Conservation (phyloP, 2,888 invertebrate species). For the Lymantria monacha region DNA sequence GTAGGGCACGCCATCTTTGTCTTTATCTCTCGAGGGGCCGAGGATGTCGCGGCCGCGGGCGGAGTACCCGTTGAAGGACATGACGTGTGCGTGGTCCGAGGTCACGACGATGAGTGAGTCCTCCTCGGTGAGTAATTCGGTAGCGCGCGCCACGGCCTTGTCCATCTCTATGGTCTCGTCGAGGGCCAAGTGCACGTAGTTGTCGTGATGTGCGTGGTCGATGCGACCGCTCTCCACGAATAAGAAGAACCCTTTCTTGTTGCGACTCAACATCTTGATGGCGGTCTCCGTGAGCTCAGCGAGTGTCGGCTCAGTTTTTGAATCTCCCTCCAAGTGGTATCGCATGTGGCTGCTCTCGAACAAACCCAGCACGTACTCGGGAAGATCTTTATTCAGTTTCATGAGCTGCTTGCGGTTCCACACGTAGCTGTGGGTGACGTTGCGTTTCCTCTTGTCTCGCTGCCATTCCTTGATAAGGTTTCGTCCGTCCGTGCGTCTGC, state of each 20-base stretch:
- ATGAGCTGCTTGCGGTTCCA: slow-evolving; percentile 83
- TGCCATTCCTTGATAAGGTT: slow-evolving; percentile 87
- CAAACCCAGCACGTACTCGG: slow-evolving; percentile 84
- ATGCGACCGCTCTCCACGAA: slow-evolving; percentile 87
- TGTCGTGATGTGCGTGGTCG: slow-evolving; percentile 85
- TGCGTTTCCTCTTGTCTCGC: slow-evolving; percentile 55
- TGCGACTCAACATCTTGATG: slow-evolving; percentile 84
- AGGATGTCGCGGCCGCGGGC: slow-evolving; percentile 63
- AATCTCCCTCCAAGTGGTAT: slow-evolving; percentile 83
- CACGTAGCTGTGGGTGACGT: slow-evolving; percentile 68
- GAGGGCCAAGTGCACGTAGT: slow-evolving; percentile 79
- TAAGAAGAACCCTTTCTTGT: slow-evolving; percentile 86
- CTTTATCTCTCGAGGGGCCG: slow-evolving; percentile 13
- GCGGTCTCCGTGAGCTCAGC: slow-evolving; percentile 78
- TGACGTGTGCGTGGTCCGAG: slow-evolving; percentile 88
- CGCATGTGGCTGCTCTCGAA: slow-evolving; percentile 83
- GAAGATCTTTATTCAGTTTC: slow-evolving; percentile 55
- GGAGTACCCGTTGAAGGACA: slow-evolving; percentile 86
- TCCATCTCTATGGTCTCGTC: slow-evolving; percentile 86
- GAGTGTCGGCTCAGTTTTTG: slow-evolving; percentile 83
- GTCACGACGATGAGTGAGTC: slow-evolving; percentile 90
- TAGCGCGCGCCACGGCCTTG: slow-evolving; percentile 75
- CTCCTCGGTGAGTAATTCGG: slow-evolving; percentile 56
- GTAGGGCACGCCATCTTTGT: slow-evolving; percentile 51
- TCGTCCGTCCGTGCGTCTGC: slow-evolving; percentile 79